Evolutionary conservation across 2,888 invertebrate species (phyloP).

Genomic region (Hemaris fuciformis): DNA sequence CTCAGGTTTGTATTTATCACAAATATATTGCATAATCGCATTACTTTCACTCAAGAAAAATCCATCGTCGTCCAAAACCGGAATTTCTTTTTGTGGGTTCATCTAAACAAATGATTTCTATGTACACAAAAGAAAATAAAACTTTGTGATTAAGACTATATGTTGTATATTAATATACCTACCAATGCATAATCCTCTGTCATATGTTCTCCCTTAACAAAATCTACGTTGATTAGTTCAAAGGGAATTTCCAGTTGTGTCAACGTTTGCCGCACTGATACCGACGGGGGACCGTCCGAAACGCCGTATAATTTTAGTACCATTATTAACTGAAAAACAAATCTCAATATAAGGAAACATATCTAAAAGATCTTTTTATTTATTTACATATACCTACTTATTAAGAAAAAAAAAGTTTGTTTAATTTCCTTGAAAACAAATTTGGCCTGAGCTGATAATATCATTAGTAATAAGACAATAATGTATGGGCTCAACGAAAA

Average conservation of each 20-base stretch:
- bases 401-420: too few relatives aligned
- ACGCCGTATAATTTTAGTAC: constrained; percentile 86
- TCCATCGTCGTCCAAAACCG: constrained; percentile 89
- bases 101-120: constrained; percentile 83
- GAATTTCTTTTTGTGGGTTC: constrained; percentile 90
- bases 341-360: too few relatives aligned
- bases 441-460: too few relatives aligned
- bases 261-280: constrained; percentile 86
- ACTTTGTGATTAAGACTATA: too few relatives aligned
- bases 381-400: too few relatives aligned
- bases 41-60: constrained; percentile 89
- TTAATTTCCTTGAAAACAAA: too few relatives aligned
- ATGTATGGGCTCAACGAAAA: too few relatives aligned
- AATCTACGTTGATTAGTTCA: constrained; percentile 85
- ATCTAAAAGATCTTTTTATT: too few relatives aligned
- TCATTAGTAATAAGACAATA: too few relatives aligned
- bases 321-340: constrained; percentile 41
- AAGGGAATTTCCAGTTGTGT: constrained; percentile 84
- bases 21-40: constrained; percentile 86
- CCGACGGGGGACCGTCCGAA: constrained; percentile 89
- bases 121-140: neutral
- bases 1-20: constrained; percentile 86
- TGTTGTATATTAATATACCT: constrained; percentile 24
- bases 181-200: constrained; percentile 86
- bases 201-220: constrained; percentile 87